phyloP scores from a whole-genome alignment of 2,888 invertebrate genomes.

The Leucophenga montana region DNA sequence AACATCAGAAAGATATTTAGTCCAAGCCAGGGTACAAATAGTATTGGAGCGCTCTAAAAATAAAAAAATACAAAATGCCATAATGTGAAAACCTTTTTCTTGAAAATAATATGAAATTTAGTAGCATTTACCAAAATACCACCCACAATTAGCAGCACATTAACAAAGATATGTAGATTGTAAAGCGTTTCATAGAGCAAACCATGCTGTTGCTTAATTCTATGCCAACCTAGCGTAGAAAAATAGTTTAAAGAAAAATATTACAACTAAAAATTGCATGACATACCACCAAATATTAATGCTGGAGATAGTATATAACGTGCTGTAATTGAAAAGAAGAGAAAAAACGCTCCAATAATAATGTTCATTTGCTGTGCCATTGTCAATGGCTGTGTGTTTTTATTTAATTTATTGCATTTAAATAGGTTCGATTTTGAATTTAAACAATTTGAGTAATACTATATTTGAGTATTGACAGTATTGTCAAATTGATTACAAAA shows the following conservation, averaged over 20 bases:
- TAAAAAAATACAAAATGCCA: no score
- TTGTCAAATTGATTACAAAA: no score
- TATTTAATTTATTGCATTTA: neutral
- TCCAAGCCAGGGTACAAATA: slow-evolving; percentile 5
- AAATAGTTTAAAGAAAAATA: neutral
- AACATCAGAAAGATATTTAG: slow-evolving; percentile 5
- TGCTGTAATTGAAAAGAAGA: slow-evolving; percentile 3
- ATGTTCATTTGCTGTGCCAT: neutral
- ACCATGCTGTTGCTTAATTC: neutral
- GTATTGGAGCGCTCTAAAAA: neutral
- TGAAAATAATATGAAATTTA: neutral
- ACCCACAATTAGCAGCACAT: slow-evolving; percentile 6
- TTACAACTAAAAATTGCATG: neutral
- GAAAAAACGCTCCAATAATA: slow-evolving; percentile 6
- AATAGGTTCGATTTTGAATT: no score
- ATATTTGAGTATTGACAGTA: no score
- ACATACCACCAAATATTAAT: neutral
- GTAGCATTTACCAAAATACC: slow-evolving; percentile 8
- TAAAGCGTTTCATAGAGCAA: slow-evolving; percentile 3
- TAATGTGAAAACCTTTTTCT: neutral
- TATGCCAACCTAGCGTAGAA: neutral
- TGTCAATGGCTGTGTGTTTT: neutral
- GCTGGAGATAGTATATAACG: slow-evolving; percentile 1
- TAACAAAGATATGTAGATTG: slow-evolving; percentile 10
- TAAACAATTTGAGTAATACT: no score